Evolutionary conservation across 1,140 invertebrate genomes (phyloP).

Genomic region (Galleria mellonella): DNA sequence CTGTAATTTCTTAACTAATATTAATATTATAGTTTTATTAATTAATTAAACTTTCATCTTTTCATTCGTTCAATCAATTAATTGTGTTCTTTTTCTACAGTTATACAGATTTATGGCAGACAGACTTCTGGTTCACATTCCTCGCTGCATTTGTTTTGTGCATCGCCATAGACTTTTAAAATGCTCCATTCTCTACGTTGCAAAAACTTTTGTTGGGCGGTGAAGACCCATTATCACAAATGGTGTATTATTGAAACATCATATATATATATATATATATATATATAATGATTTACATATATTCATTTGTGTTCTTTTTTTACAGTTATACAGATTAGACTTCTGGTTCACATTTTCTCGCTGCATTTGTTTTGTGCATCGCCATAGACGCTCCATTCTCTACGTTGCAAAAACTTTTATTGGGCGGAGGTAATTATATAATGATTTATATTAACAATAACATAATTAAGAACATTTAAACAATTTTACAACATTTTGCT

Average conservation of each 20-base stretch:
- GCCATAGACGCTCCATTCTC: conserved; percentile 26
- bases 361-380: conserved; percentile 19
- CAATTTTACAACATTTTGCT: no score
- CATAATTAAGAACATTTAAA: no score
- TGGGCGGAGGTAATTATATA: conserved; percentile 10
- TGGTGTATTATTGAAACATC: no score
- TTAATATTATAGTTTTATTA: no score
- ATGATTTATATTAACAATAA: no score
- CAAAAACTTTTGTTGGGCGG: conserved; percentile 20
- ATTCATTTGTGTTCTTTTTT: conserved; percentile 7
- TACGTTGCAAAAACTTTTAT: conserved; percentile 19
- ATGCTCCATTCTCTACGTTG: conserved; percentile 25
- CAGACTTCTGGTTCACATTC: conserved; percentile 14
- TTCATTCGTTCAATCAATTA: no score
- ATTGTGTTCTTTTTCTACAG: conserved; percentile 16
- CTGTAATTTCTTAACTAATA: no score
- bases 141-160: conserved; percentile 18
- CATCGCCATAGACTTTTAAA: conserved; percentile 20
- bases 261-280: no score
- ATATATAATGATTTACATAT: no score
- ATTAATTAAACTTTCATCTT: no score
- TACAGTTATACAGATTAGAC: conserved; percentile 22
- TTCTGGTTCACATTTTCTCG: conserved; percentile 12
- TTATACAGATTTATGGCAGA: conserved; percentile 19
- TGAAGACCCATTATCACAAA: no score